Percentiles rank a stretch among this genome's conserved stretches.
Conservation (phyloP, 2,888 invertebrate species). For the Lasioglossum oenotherae region DNA sequence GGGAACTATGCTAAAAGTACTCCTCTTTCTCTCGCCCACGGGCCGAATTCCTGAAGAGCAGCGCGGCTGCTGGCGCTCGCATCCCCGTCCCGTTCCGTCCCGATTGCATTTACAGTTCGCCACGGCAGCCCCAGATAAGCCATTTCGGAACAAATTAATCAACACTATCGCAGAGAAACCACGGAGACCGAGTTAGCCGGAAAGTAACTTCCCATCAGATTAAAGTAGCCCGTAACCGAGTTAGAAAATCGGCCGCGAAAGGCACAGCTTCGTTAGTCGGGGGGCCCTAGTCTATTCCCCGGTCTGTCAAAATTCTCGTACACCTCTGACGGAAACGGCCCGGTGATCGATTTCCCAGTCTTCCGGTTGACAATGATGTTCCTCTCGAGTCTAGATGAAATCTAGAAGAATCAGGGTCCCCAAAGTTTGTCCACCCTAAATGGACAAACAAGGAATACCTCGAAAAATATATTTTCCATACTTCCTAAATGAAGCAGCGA, state of each 20-base stretch:
- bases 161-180: conserved; percentile 44
- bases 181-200: conserved; percentile 18
- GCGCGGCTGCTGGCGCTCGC: neutral
- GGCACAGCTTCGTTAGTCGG: conserved; percentile 15
- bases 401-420: too few relatives aligned
- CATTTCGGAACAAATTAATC: conserved; percentile 62
- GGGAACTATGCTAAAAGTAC: conserved; percentile 49
- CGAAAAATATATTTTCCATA: too few relatives aligned
- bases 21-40: neutral
- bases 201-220: conserved; percentile 51
- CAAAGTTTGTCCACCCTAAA: too few relatives aligned
- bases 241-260: conserved; percentile 47
- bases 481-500: too few relatives aligned
- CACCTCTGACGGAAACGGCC: neutral
- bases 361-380: neutral
- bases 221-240: conserved; percentile 46
- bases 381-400: neutral
- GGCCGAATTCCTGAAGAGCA: conserved; percentile 1
- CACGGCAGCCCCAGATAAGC: conserved; percentile 45
- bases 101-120: conserved; percentile 53
- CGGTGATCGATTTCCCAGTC: neutral
- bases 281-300: neutral
- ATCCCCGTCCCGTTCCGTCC: conserved; percentile 31
- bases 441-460: too few relatives aligned
- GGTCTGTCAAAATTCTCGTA: neutral